Conservation (phyloP, 2,113 vertebrate genomes). For the Callorhinus ursinus region DNA sequence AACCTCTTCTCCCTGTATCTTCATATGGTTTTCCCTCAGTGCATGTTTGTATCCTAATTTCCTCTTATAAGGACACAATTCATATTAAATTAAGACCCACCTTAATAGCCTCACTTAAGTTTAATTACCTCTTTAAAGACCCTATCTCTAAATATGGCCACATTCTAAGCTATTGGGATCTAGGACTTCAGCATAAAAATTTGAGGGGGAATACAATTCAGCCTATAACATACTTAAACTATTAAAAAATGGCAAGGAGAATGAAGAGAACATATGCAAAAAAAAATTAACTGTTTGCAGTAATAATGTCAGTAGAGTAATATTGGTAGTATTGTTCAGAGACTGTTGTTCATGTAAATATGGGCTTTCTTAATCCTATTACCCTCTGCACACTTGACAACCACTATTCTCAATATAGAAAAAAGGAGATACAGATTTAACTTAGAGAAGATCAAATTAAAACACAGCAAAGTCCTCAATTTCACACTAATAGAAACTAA, state of each 20-base stretch:
- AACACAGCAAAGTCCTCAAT: not conserved
- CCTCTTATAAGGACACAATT: not conserved
- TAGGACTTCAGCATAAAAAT: not conserved
- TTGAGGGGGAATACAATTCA: not conserved
- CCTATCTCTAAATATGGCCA: not conserved
- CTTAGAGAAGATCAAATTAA: not conserved
- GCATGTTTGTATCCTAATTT: not conserved
- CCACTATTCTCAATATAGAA: not conserved
- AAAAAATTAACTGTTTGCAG: not conserved
- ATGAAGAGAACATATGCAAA: not conserved
- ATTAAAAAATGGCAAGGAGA: not conserved
- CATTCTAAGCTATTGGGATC: not conserved
- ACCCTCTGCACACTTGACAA: not conserved
- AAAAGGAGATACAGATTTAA: not conserved
- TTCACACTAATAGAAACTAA: not conserved
- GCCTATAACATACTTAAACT: not conserved
- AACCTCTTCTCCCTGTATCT: not conserved
- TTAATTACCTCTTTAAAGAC: not conserved
- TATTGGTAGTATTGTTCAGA: not conserved
- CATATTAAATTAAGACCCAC: not conserved
- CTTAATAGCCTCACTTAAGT: not conserved
- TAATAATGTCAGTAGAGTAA: not conserved
- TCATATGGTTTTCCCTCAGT: not conserved
- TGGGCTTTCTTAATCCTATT: not conserved
- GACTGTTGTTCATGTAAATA: not conserved